Base-by-base conservation (phyloP, 2,113 vertebrate genomes). In the Coptodon rendalli region DNA sequence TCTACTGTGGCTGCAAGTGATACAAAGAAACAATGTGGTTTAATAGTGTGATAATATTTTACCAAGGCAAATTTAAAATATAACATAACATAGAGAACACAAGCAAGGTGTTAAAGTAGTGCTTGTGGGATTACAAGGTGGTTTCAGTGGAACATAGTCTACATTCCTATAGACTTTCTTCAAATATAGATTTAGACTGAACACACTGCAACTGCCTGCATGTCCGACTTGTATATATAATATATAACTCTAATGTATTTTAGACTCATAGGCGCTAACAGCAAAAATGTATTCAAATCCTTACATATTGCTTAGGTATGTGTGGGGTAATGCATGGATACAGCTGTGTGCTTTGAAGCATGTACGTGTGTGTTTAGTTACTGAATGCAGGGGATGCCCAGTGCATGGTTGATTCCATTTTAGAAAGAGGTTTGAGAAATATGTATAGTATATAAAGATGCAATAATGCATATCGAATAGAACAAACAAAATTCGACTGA, bases 371-470 rank as follows among this genome's bases (percentile, higher is more conserved):
- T 52, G 61, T 48, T 27, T 45, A 81, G 31, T 34, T 59, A 43
- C 83, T 31, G 50, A 83, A n/a, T 19, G 81, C 36, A 85, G 89
- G 91, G 87, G 66, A 91, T 91, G 89, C 84, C 82, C 87, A 16
- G 13, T 36, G 89, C 82, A 85, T 84, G 80, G 86, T 86, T 80
- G 38, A 87, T 34, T 86, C 27, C 31, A 85, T 61, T 90, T 94
- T 85, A 80, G 45, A 78, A 66, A 91, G 82, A 61, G 76, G 83
- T 89, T 85, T 63, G 83, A 87, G 80, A 86, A 87, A 86, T 59
- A 87, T 93, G 90, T 88, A 87, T 63, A 73, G 87, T 82, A 48
- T 86, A 56, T 24, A 91, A 87, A 87, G 56, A 84, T 80, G 54
- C 80, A 85, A 86, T 54, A 86, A 80, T 85, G 59, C 68, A 63